Percentiles rank a stretch among this genome's conserved stretches.
These are phyloP conservation scores for Acestrorhynchus altus DNA, from an alignment of 2,797 vertebrate genomes.

Conservation along the genomic window DNA sequence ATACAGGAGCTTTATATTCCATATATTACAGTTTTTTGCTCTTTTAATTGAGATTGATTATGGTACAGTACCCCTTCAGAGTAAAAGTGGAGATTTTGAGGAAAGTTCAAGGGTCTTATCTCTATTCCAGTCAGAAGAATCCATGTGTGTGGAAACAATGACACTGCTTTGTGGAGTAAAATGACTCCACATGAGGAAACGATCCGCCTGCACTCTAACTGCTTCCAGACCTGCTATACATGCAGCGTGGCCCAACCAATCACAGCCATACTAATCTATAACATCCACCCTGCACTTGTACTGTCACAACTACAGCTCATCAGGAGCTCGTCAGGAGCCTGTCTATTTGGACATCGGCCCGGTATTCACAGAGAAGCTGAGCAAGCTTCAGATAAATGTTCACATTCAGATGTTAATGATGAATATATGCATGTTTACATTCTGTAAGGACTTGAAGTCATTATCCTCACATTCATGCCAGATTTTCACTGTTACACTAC, in stretches of 20 bases:
- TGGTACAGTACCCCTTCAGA: background rate
- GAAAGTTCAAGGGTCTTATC: slow-evolving; percentile 68
- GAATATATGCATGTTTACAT: slow-evolving; percentile 52
- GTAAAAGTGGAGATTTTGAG: background rate
- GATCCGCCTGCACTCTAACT: slow-evolving; percentile 62
- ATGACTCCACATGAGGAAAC: slow-evolving; percentile 15
- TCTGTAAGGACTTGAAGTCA: slow-evolving; percentile 35
- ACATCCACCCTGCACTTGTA: slow-evolving; percentile 44
- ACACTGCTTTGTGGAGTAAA: slow-evolving; percentile 21
- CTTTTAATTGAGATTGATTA: too few relatives aligned
- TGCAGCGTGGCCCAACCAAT: slow-evolving; percentile 6
- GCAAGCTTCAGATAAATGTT: background rate
- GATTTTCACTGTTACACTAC: too few relatives aligned
- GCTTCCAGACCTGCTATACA: slow-evolving; percentile 73
- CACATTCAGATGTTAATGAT: background rate
- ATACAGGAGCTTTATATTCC: too few relatives aligned
- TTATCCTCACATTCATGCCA: too few relatives aligned
- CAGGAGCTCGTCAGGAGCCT: slow-evolving; percentile 55
- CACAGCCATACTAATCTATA: slow-evolving; percentile 37
- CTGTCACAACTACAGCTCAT: slow-evolving; percentile 40
- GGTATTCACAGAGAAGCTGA: slow-evolving; percentile 12
- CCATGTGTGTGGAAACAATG: slow-evolving; percentile 52
- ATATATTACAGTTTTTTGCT: too few relatives aligned
- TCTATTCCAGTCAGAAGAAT: slow-evolving; percentile 62
- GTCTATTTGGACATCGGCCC: slow-evolving; percentile 41